phyloP scores from a whole-genome alignment of 2,888 invertebrate species.

The Caenorhabditis sinica region DNA sequence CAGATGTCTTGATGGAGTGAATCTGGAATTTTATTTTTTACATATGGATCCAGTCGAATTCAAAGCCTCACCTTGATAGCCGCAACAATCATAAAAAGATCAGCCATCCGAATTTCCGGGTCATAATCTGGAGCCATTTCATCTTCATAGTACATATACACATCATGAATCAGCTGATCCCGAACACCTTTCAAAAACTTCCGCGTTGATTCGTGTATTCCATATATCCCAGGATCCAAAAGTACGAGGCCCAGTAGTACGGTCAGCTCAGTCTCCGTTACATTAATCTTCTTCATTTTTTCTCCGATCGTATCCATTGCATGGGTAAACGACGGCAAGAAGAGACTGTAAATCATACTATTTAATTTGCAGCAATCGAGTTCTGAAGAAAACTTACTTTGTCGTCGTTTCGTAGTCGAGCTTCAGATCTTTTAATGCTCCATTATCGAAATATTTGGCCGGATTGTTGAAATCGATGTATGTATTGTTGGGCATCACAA shows the following conservation, averaged over 20 bases:
- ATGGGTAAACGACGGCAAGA: slow-evolving; percentile 77
- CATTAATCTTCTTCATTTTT: slow-evolving; percentile 73
- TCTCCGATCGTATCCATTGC: slow-evolving; percentile 78
- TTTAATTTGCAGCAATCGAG: slow-evolving; percentile 1
- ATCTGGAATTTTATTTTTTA: slow-evolving; percentile 63
- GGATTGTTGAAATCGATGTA: slow-evolving; percentile 76
- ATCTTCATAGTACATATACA: slow-evolving; percentile 73
- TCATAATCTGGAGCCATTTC: slow-evolving; percentile 63
- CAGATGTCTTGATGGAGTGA: slow-evolving; percentile 72
- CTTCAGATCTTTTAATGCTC: slow-evolving; percentile 76
- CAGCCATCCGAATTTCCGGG: slow-evolving; percentile 79
- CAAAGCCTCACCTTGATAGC: slow-evolving; percentile 73
- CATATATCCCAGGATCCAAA: slow-evolving; percentile 61
- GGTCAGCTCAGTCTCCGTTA: slow-evolving; percentile 77
- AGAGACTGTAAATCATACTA: slow-evolving; percentile 73
- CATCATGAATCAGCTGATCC: slow-evolving; percentile 74
- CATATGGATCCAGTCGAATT: not conserved
- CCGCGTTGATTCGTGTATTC: slow-evolving; percentile 63
- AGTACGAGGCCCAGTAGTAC: slow-evolving; percentile 75
- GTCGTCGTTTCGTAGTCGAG: slow-evolving; percentile 76
- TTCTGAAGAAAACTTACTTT: slow-evolving; percentile 64
- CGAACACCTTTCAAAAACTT: slow-evolving; percentile 67
- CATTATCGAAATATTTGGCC: slow-evolving; percentile 76
- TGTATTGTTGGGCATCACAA: slow-evolving; percentile 81
- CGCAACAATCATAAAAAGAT: slow-evolving; percentile 74